Evolutionary conservation across 2,113 vertebrate species (phyloP).

Genomic region (Cyphomyrus plagiostoma): DNA sequence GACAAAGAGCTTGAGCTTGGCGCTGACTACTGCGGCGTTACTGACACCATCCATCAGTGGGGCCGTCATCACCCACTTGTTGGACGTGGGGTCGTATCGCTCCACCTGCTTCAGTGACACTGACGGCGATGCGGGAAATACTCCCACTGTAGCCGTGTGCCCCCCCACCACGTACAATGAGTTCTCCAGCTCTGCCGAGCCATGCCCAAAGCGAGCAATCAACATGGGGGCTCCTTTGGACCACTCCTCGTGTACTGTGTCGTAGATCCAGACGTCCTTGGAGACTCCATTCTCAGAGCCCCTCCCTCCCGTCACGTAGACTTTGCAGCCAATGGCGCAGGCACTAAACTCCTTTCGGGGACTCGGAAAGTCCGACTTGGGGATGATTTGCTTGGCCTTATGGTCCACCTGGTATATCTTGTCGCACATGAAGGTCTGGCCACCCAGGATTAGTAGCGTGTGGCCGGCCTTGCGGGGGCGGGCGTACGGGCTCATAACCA

Average conservation of each 20-base stretch:
- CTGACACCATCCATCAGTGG: conserved; percentile 84
- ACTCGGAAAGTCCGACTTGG: conserved; percentile 84
- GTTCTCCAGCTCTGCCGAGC: conserved; percentile 83
- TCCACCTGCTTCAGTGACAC: conserved; percentile 90
- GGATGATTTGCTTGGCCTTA: conserved; percentile 89
- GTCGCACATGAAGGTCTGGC: conserved; percentile 95
- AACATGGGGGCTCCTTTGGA: conserved; percentile 90
- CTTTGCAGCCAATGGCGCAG: conserved; percentile 90
- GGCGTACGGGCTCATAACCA: conserved; percentile 82
- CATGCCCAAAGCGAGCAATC: conserved; percentile 86
- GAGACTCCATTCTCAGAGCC: conserved; percentile 90
- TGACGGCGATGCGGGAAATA: conserved; percentile 84
- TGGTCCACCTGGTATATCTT: conserved; percentile 94
- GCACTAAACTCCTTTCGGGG: conserved; percentile 92
- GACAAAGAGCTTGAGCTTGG: conserved; percentile 84
- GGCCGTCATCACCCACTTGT: conserved; percentile 90
- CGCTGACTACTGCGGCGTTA: conserved; percentile 87
- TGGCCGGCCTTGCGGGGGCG: conserved; percentile 87
- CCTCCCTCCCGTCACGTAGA: conserved; percentile 84
- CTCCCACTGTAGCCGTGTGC: conserved; percentile 80
- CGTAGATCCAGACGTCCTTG: conserved; percentile 92
- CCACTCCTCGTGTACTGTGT: conserved; percentile 87
- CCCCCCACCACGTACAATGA: conserved; percentile 86
- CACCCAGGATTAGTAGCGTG: conserved; percentile 85
- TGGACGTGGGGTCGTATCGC: conserved; percentile 73